Evolutionary conservation across 2,797 vertebrate species (phyloP), one percentile per base, ranked within the genome.

Genomic region (Bucorvus abyssinicus): DNA sequence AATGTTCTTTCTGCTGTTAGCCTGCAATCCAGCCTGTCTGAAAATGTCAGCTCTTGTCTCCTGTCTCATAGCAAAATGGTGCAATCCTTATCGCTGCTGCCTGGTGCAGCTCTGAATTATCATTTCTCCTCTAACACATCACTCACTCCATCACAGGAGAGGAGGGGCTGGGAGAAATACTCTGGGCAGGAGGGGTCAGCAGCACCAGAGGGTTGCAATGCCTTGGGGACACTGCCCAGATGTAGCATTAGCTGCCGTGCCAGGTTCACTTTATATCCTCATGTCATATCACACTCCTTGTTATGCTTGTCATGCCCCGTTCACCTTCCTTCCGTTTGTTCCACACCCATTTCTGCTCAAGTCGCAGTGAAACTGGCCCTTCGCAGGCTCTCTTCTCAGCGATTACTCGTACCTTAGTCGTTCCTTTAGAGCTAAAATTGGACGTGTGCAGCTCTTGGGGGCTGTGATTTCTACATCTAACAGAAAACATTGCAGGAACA

Each of bases 241-340:
- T 6, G 26, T 30, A 61, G 23, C 22, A 30, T 14, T 2, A 56
- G 44, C 40, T 91, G 56, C 57, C 14, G 1, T 5, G 23, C 20
- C 4, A 5, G 15, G 11, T 19, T 75, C 4, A 9, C 38, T 71
- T 14, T 47, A 9, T 13, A 26, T 11, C 16, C 36, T 71, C 36
- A 12, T 19, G 23, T 17, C 12, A 2, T 2, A 14, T 7, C 63
- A 22, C 16, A 26, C 7, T 7, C 4, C 0, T 14, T 3, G 10
- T 42, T 22, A 13, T 30, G 40, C 8, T 45, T 45, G 45, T 17
- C 15, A 45, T 49, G 49, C 21, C 19, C 44, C 1, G 0, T 40
- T 63, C 69, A 47, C 29, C 11, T 47, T 52, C 12, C 29, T 44
- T 14, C 36, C 15, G 10, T 60, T 36, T 76, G 26, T 36, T 64